Base-by-base conservation (phyloP, 2,797 vertebrate genomes). In the Poecilia picta region DNA sequence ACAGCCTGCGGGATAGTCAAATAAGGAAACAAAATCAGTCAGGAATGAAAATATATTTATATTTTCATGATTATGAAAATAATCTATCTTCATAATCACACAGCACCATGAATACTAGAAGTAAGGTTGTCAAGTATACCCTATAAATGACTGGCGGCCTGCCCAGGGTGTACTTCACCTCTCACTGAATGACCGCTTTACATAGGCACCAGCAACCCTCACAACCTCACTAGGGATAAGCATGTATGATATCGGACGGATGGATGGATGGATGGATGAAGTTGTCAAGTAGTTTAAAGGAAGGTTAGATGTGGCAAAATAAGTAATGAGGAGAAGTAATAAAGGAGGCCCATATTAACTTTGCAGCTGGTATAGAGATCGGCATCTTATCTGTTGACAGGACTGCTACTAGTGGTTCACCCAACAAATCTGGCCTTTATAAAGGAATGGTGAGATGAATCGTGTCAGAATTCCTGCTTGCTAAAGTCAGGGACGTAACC, bases 51-150 rank as follows among this genome's bases (percentile, higher is more conserved):
- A 49, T 7, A 49, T 18, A 47, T 18, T 18, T 16, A 47, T 47
- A 47, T 47, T 47, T 47, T 47, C 47, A 47, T 47, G 47, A 49
- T 70, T 13, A 13, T 71, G 46, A 81, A 51, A 80, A 77, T n/a
- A 76, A 46, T 72, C 46, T 3, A 28, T 45, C 7, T 49, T 49
- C 5, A 49, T 7, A 49, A 49, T 49, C 47, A 49, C 47, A 68
- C 1, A 41, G 10, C 39, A 68, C 8, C 23, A 68, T 43, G 20
- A 39, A 41, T 33, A 64, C 15, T 33, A 36, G 31, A 5, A 64
- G 16, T 33, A 36, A 57, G 28, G n/a, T 28, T 28, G 53, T 13
- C 4, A 16, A 47, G 46, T 18, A 16, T 18, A 18, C 46, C 46
- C 46, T 47, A 16, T 47, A 15, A 47, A 47, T 47, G 16, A 47